A percentile compares a stretch with the other conserved stretches of the same genome.
phyloP scores from a whole-genome alignment of 2,888 invertebrate species.

The Drosophila silvestris region DNA sequence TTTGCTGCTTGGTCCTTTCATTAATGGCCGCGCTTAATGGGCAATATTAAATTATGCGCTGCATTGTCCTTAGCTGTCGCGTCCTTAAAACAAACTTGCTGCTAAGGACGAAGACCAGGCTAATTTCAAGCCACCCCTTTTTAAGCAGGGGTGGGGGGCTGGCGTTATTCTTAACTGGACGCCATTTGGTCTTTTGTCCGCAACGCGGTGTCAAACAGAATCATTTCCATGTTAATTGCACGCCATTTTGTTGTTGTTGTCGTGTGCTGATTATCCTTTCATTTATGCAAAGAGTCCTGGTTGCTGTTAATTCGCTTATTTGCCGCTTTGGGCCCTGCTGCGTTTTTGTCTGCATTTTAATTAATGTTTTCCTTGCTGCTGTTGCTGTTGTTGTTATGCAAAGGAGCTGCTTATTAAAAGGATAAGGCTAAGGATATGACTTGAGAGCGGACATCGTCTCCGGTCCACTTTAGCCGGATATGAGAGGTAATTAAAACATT shows the following conservation, averaged over 20 bases:
- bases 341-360: slow-evolving; percentile 75
- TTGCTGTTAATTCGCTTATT: slow-evolving; percentile 83
- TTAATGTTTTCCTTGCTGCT: slow-evolving; percentile 74
- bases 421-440: slow-evolving; percentile 74
- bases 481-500: slow-evolving; percentile 74
- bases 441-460: slow-evolving; percentile 21
- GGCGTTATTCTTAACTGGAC: slow-evolving; percentile 12
- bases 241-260: slow-evolving; percentile 68
- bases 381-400: slow-evolving; percentile 58
- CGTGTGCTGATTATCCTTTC: slow-evolving; percentile 83
- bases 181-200: slow-evolving; percentile 64
- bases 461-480: slow-evolving; percentile 63
- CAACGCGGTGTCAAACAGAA: slow-evolving; percentile 74
- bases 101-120: slow-evolving; percentile 50
- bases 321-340: slow-evolving; percentile 53
- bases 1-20: slow-evolving; percentile 53
- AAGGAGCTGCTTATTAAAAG: slow-evolving; percentile 73
- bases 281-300: slow-evolving; percentile 81
- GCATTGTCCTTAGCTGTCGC: slow-evolving; percentile 59
- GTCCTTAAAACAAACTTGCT: slow-evolving; percentile 65
- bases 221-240: slow-evolving; percentile 81
- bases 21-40: slow-evolving; percentile 85
- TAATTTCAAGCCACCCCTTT: slow-evolving; percentile 72
- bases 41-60: slow-evolving; percentile 85
- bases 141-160: not conserved